These are phyloP conservation scores for Maniola hyperantus DNA, from an alignment of 2,888 invertebrate species.

Conservation along the genomic window DNA sequence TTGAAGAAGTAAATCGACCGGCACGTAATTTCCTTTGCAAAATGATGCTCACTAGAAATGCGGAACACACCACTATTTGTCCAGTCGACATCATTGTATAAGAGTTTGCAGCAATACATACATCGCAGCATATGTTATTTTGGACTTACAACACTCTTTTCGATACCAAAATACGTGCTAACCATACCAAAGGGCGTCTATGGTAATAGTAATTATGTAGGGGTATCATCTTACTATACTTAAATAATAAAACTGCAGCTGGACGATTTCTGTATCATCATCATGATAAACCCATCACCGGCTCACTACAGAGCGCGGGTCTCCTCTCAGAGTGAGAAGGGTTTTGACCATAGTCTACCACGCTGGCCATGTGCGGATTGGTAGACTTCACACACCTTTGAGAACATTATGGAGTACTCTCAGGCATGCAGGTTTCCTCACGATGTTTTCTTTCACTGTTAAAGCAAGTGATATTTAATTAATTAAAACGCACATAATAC, in stretches of 20 bases:
- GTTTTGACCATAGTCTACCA: no score
- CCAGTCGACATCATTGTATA: constrained; percentile 81
- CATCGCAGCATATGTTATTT: constrained; percentile 77
- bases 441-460: no score
- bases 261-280: no score
- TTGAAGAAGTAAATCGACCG: constrained; percentile 45
- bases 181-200: constrained; percentile 63
- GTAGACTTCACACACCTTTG: no score
- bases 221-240: neutral
- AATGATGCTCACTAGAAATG: constrained; percentile 79
- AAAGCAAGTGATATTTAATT: no score
- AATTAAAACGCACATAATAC: no score
- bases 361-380: no score
- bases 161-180: constrained; percentile 76
- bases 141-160: constrained; percentile 78
- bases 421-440: no score
- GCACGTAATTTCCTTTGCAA: constrained; percentile 71
- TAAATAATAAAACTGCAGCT: neutral
- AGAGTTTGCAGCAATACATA: constrained; percentile 76
- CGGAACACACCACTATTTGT: constrained; percentile 81
- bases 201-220: neutral
- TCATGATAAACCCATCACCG: no score
- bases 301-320: no score
- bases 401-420: no score
- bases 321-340: no score